Conservation (phyloP, 1,140 invertebrate species). For the Goniozus legneri region DNA sequence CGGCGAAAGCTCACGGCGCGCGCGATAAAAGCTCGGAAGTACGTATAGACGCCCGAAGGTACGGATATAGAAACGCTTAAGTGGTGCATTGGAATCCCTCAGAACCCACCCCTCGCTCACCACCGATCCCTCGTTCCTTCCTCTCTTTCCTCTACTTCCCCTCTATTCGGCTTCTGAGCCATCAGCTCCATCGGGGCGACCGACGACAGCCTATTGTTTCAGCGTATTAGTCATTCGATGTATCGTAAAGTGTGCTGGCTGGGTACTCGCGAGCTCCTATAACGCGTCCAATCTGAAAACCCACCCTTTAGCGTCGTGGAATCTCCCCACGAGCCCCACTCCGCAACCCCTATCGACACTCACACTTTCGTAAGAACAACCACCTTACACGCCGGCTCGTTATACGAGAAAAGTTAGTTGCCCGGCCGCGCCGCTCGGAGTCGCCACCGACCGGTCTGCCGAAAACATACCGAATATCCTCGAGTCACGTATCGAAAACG, state of each 20-base stretch:
- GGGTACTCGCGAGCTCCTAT: slow-evolving; percentile 30
- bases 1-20: slow-evolving; percentile 32
- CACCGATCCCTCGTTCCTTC: background rate
- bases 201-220: slow-evolving; percentile 55
- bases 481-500: too few species aligned
- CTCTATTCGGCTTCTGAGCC: slow-evolving; percentile 27
- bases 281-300: slow-evolving; percentile 23
- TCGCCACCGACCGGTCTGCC: slow-evolving; percentile 42
- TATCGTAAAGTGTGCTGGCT: slow-evolving; percentile 50
- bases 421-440: slow-evolving; percentile 36
- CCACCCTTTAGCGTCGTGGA: too few species aligned
- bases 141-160: slow-evolving; percentile 19
- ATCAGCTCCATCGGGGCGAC: slow-evolving; percentile 42
- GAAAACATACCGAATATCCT: too few species aligned
- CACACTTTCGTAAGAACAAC: too few species aligned
- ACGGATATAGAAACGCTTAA: slow-evolving; percentile 54
- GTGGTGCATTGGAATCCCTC: slow-evolving; percentile 54
- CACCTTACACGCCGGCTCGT: too few species aligned
- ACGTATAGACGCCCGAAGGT: slow-evolving; percentile 36
- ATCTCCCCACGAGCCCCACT: too few species aligned
- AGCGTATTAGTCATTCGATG: slow-evolving; percentile 56
- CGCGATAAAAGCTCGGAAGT: slow-evolving; percentile 51
- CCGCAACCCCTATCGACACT: slow-evolving; percentile 19
- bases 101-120: background rate
- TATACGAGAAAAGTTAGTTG: too few species aligned